Conservation (phyloP, 2,797 vertebrate genomes). For the Thunnus albacares region DNA sequence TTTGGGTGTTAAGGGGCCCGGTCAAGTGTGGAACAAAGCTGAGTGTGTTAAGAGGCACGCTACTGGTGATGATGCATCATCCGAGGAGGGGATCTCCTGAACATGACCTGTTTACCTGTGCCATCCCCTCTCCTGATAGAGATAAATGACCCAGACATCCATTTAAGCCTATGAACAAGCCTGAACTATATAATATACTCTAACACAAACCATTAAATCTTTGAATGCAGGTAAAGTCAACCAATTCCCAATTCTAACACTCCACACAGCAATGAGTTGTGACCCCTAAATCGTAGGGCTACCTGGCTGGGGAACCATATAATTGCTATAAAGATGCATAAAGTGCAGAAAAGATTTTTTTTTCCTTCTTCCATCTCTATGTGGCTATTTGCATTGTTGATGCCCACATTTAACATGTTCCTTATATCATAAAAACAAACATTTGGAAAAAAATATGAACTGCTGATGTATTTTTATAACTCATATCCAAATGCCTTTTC, state of each 20-base stretch:
- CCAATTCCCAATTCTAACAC: constrained; percentile 41
- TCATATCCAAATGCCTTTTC: no score
- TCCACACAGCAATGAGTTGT: constrained; percentile 33
- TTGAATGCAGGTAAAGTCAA: constrained; percentile 28
- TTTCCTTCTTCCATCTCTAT: not conserved
- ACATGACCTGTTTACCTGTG: constrained; percentile 37
- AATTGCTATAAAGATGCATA: not conserved
- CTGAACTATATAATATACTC: constrained; percentile 11
- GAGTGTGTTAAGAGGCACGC: constrained; percentile 20
- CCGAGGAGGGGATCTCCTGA: constrained; percentile 17
- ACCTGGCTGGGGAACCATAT: not conserved
- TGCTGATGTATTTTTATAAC: not conserved
- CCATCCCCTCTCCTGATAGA: constrained; percentile 58
- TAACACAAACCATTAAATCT: constrained; percentile 49
- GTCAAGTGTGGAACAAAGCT: constrained; percentile 45
- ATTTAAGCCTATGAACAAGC: constrained; percentile 40
- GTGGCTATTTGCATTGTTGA: no score
- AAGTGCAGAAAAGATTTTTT: not conserved
- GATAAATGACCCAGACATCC: constrained; percentile 62
- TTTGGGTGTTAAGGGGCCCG: constrained; percentile 39
- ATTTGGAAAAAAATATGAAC: not conserved
- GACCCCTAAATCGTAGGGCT: constrained; percentile 33
- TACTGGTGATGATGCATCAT: constrained; percentile 49
- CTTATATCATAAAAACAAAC: not conserved
- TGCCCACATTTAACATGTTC: not conserved